Evolutionary conservation across 30 jellyfish, hydroid and myxozoan genomes (phyloP).

Genomic region (Hydractinia echinata): DNA sequence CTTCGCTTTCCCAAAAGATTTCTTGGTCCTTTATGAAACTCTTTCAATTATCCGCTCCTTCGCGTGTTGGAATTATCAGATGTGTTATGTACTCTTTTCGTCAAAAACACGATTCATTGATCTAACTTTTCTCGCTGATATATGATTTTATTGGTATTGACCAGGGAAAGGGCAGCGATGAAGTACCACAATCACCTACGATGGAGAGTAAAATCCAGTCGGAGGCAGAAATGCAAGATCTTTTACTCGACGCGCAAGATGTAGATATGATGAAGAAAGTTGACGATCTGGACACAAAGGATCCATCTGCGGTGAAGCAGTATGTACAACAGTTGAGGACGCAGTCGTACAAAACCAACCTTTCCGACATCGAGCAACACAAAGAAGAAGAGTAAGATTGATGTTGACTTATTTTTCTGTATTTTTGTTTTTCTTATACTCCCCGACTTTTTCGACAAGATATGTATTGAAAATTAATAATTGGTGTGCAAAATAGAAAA

Average conservation of each 20-base stretch:
- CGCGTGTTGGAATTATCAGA: no score
- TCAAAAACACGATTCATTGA: no score
- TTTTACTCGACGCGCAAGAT: background rate
- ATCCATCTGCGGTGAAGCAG: conserved; percentile 17
- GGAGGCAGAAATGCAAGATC: background rate
- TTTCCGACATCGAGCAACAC: background rate
- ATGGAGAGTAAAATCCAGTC: background rate
- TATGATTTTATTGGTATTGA: background rate
- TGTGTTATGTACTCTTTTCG: no score
- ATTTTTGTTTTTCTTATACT: background rate
- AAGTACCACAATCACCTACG: background rate
- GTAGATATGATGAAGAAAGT: background rate
- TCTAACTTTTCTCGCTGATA: no score
- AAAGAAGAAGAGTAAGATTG: conserved; percentile 15
- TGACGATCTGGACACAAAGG: conserved; percentile 8
- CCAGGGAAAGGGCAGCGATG: background rate
- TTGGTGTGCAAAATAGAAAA: no score
- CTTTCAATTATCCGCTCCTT: no score
- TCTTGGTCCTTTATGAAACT: no score
- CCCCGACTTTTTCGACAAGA: no score
- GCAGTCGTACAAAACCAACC: conserved; percentile 12
- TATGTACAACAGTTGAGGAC: conserved; percentile 18
- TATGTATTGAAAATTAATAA: no score
- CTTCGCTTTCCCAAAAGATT: no score
- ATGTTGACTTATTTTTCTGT: background rate